Evolutionary conservation across 2,797 vertebrate species (phyloP).

Genomic region (Clarias laeviceps): DNA sequence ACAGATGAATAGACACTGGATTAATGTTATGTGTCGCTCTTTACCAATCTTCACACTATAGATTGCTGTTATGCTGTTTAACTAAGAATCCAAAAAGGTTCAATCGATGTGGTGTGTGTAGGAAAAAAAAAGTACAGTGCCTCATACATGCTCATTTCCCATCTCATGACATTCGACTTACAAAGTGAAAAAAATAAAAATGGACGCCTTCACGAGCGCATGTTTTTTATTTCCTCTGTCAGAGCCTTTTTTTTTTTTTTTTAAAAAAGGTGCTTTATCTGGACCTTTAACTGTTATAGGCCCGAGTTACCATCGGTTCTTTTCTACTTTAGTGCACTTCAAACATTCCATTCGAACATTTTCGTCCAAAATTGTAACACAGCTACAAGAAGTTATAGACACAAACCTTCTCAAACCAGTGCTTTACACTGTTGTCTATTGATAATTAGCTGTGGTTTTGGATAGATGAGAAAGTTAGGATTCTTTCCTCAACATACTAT

Average conservation of each 20-base stretch:
- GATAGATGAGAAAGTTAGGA: background rate
- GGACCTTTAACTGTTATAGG: background rate
- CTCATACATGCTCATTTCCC: background rate
- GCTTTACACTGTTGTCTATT: too few relatives aligned
- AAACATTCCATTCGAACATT: background rate
- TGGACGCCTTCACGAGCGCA: background rate
- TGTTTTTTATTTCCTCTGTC: background rate
- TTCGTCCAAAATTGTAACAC: background rate
- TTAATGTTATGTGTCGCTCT: background rate
- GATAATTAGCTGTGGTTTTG: background rate
- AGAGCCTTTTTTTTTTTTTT: background rate
- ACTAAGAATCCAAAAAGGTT: background rate
- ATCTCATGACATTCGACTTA: background rate
- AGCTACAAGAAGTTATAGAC: background rate
- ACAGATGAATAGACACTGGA: too few relatives aligned
- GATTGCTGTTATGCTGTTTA: too few relatives aligned
- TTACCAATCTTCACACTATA: background rate
- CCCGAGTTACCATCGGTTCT: background rate
- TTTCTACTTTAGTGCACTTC: background rate
- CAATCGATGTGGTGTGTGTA: background rate
- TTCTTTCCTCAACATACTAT: background rate
- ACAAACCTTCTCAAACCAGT: background rate
- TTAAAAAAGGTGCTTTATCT: background rate
- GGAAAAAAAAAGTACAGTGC: background rate
- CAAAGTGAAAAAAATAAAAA: background rate